Percentiles rank a stretch among this genome's conserved stretches.
Evolutionary conservation across 2,797 vertebrate genomes (phyloP).

Genomic region (Linurgus olivaceus): DNA sequence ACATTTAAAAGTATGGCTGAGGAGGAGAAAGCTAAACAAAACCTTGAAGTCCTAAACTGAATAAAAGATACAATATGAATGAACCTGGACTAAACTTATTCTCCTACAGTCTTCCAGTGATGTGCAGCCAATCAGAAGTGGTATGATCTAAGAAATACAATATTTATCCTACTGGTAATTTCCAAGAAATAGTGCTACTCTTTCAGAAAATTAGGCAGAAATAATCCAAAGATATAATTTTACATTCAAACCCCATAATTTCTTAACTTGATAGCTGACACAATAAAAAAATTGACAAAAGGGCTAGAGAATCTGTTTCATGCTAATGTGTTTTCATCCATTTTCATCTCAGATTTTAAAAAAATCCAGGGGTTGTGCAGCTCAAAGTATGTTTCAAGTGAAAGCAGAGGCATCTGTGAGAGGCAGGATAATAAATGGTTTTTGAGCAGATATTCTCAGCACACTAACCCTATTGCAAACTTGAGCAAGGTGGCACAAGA

Average conservation of each 20-base stretch:
- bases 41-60: background rate
- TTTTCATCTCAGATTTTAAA: background rate
- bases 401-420: background rate
- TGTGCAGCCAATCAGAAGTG: background rate
- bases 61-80: background rate
- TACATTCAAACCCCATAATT: background rate
- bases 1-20: background rate
- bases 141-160: background rate
- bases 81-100: background rate
- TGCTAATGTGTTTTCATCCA: background rate
- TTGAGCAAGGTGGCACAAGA: background rate
- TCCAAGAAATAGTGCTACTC: background rate
- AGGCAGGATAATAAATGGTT: background rate
- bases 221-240: background rate
- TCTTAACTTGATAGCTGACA: background rate
- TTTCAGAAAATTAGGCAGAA: background rate
- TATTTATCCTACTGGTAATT: background rate
- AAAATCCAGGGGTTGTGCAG: background rate
- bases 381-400: background rate
- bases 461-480: background rate
- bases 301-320: background rate
- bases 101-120: background rate
- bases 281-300: background rate
- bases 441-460: background rate
- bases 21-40: background rate